A percentile compares a stretch with the other conserved stretches of the same genome.
Conservation (phyloP, 2,888 invertebrate genomes). For the Amiota mariae region DNA sequence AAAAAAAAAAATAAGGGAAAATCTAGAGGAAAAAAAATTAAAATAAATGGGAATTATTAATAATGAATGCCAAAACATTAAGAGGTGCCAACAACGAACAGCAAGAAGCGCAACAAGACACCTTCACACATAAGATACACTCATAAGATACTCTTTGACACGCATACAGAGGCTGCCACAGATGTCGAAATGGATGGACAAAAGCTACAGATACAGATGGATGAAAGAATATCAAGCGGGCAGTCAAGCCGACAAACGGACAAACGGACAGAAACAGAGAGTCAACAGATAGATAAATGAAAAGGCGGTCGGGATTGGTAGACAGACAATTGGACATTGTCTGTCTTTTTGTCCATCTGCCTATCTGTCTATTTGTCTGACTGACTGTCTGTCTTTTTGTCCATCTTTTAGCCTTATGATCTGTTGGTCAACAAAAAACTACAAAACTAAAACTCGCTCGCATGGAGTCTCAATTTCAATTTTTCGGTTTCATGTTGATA, state of each 20-base stretch:
- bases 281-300: neutral
- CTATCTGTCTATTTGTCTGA: neutral
- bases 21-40: neutral
- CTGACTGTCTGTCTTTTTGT: neutral
- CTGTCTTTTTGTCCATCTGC: neutral
- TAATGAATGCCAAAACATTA: slow-evolving; percentile 29
- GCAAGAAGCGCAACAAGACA: slow-evolving; percentile 29
- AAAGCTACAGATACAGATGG: neutral
- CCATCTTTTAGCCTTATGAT: neutral
- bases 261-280: neutral
- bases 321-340: slow-evolving; percentile 17
- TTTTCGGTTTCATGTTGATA: slow-evolving; percentile 34
- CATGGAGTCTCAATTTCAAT: slow-evolving; percentile 38
- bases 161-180: neutral
- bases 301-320: neutral
- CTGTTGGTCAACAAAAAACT: too few relatives aligned
- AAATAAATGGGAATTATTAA: slow-evolving; percentile 31
- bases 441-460: neutral
- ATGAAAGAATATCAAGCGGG: too few relatives aligned
- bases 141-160: too few relatives aligned
- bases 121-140: slow-evolving; percentile 4
- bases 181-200: slow-evolving; percentile 15
- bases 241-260: neutral
- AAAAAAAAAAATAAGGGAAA: neutral
- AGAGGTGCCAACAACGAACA: slow-evolving; percentile 40